Evolutionary conservation across 2,797 vertebrate genomes (phyloP), one percentile per base, ranked within the genome.

Genomic region (Platalea minor): DNA sequence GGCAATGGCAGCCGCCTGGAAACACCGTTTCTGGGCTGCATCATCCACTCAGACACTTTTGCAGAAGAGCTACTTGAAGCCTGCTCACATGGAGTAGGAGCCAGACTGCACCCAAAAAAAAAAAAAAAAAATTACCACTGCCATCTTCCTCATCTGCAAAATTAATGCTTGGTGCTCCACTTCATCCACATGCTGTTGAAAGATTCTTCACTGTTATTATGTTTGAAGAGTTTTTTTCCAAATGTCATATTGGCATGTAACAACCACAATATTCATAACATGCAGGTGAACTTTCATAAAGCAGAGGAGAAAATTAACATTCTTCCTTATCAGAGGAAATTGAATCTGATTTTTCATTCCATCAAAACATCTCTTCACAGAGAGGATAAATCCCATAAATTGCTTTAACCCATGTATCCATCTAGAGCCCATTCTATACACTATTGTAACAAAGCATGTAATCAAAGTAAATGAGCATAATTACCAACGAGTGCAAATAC

Each of bases 381-480:
- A 68, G 50, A 79, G 85, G 54, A 67, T 13, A 65, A 94, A 86
- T 54, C 77, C 76, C 23, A 45, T 65, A 73, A 94, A 91, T 83
- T 78, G 78, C 78, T 94, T 86, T 92, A 95, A 91, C 69, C 60
- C 29, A 7, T 14, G n/a, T 33, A 50, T 65, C 61, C 10, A 16
- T 28, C 69, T 23, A 24, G 24, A 92, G 77, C 31, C 72, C 41
- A 12, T 75, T 64, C 74, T 51, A 73, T 29, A 45, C 1, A 18
- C 19, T 39, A 28, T 39, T 88, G 63, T 56, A 80, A 90, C 69
- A 85, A 93, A 95, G 56, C 89, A 75, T 13, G 53, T 82, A 85
- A 94, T 94, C 51, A 85, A 76, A 94, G 83, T 57, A 97, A 96
- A 95, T 88, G 53, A 91, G 56, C 79, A 41, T 64, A 91, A 97